Percentiles rank a stretch among this genome's conserved stretches.
These are phyloP conservation scores for Antedon mediterranea DNA, from an alignment of 53 echinoderm and acorn worm species.

Conservation along the genomic window DNA sequence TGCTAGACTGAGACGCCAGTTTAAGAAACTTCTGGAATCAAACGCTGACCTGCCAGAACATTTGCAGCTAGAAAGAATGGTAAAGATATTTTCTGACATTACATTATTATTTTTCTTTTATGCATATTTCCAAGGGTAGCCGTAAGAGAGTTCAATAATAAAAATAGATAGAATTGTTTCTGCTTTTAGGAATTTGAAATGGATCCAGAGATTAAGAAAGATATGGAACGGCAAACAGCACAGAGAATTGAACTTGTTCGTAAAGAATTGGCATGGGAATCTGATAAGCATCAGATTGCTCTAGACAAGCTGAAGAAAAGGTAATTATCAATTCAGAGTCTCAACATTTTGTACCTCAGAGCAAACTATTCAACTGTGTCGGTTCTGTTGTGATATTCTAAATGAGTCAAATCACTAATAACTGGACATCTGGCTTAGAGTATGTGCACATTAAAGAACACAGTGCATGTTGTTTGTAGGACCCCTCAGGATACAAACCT, in stretches of 20 bases:
- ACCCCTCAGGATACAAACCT: no score
- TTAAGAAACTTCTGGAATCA: slow-evolving; percentile 81
- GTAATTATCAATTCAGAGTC: slow-evolving; percentile 8
- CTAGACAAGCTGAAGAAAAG: slow-evolving; percentile 71
- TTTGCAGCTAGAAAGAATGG: slow-evolving; percentile 82
- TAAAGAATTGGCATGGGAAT: slow-evolving; percentile 79
- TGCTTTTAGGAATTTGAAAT: slow-evolving; percentile 91
- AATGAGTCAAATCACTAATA: no score
- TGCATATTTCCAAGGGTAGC: not conserved
- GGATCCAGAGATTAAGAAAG: slow-evolving; percentile 84
- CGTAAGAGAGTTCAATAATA: not conserved
- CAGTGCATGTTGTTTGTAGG: no score
- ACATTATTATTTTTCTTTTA: not conserved
- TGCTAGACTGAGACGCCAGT: slow-evolving; percentile 75
- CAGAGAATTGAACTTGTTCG: slow-evolving; percentile 77
- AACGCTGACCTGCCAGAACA: slow-evolving; percentile 73
- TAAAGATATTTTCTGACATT: not conserved
- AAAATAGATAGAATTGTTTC: not conserved
- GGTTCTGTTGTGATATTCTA: no score
- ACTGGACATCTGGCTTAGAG: no score
- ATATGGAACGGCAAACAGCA: slow-evolving; percentile 68
- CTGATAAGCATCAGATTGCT: slow-evolving; percentile 69
- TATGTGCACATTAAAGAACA: no score
- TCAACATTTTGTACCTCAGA: no score
- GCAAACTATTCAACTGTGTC: no score